Evolutionary conservation across 2,113 vertebrate species (phyloP), one percentile per base, ranked within the genome.

Genomic region (Plecotus auritus): DNA sequence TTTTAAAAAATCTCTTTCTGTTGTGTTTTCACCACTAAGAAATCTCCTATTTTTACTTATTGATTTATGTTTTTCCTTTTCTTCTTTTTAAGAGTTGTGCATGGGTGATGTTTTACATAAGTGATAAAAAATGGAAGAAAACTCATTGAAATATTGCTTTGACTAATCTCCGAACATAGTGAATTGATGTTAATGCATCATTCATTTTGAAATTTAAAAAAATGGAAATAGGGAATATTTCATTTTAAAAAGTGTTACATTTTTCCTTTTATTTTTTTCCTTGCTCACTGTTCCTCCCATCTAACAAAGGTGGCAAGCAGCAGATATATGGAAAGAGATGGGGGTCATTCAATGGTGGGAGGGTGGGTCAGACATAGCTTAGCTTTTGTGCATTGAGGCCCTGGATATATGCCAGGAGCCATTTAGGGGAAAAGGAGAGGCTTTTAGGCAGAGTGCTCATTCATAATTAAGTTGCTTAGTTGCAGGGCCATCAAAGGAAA

Each of bases 391-490:
- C 73, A 45, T 23, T 7, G 26, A 85, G 18, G 18, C 28, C 20
- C 64, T 97, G 84, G 82, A 89, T 76, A 32, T 30, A 80, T 67
- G 90, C 90, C 92, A 95, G 67, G 54, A 32, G 40, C 64, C 56
- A 90, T 11, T 86, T 45, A 96, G 23, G 49, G 12, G 45, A 76
- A 89, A 88, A 80, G n/a, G n/a, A 66, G 45, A 78, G 49, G 56
- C 61, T 80, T 88, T 96, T 95, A 88, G 61, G 42, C 49, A 72
- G 91, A 86, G 26, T 78, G 49, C 18, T 95, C 73, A 91, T 91
- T 82, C 83, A 88, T 95, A 97, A 95, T 95, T 97, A 95, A 94
- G 69, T 83, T 85, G 42, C 54, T 96, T 94, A 78, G 69, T 76
- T 91, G 73, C 94, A 95, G 26, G 78, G 17, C 67, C 85, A 76